These are phyloP conservation scores for Phaenicophaeus curvirostris DNA, from an alignment of 2,797 vertebrate genomes.

Conservation along the genomic window DNA sequence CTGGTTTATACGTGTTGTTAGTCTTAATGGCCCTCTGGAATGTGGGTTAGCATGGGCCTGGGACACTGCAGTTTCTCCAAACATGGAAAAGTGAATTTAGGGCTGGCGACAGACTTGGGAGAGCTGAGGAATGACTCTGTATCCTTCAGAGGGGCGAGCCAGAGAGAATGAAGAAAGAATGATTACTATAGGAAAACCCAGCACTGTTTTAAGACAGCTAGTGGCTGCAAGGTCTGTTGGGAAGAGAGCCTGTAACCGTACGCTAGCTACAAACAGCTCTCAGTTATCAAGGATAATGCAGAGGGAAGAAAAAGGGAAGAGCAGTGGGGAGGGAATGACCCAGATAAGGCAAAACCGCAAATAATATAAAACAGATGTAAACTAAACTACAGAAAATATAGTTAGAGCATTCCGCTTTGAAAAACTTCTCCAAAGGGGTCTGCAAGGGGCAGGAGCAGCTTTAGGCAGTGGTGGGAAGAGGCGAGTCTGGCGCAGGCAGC, in stretches of 20 bases:
- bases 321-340: not conserved
- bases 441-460: not conserved
- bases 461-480: not conserved
- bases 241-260: not conserved
- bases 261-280: not conserved
- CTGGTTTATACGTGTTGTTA: not conserved
- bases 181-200: not conserved
- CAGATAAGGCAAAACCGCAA: conserved; percentile 21
- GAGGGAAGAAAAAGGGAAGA: conserved; percentile 12
- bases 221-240: not conserved
- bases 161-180: not conserved
- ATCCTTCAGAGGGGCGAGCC: not conserved
- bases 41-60: not conserved
- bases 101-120: not conserved
- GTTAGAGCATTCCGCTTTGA: not conserved
- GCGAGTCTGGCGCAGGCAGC: not conserved
- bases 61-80: not conserved
- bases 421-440: not conserved
- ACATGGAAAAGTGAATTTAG: not conserved
- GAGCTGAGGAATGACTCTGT: not conserved
- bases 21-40: not conserved
- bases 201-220: not conserved
- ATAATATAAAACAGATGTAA: conserved; percentile 48
- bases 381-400: not conserved
- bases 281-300: not conserved